Conservation (phyloP, 1,140 invertebrate genomes). For the Heliconius melpomene region DNA sequence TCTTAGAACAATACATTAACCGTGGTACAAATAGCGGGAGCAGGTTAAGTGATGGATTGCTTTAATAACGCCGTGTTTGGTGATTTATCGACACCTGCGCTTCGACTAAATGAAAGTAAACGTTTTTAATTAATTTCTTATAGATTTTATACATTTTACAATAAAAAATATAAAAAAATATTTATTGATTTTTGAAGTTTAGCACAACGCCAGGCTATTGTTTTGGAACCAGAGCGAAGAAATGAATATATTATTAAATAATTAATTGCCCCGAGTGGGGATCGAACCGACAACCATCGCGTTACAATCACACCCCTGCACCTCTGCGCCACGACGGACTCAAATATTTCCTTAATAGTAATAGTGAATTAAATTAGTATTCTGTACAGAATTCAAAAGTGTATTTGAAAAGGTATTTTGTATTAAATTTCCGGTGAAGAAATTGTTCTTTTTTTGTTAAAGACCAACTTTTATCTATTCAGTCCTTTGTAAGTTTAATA, state of each 20-base stretch:
- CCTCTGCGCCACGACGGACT: too few relatives aligned
- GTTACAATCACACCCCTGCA: too few relatives aligned
- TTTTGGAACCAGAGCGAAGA: too few relatives aligned
- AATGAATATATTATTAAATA: too few relatives aligned
- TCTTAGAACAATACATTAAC: background rate
- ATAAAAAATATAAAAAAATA: too few relatives aligned
- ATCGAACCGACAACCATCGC: too few relatives aligned
- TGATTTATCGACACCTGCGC: constrained; percentile 5
- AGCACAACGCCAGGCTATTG: too few relatives aligned
- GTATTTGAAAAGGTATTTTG: background rate
- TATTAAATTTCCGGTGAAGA: background rate
- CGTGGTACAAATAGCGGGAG: background rate
- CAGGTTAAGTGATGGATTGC: background rate
- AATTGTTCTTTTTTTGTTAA: background rate
- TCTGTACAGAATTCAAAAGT: background rate
- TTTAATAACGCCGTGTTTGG: background rate
- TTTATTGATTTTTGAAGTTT: too few relatives aligned
- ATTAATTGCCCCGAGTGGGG: too few relatives aligned
- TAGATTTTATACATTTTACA: background rate
- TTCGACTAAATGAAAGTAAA: background rate
- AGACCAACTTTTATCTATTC: background rate
- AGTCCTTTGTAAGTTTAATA: background rate
- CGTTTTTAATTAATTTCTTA: constrained; percentile 1
- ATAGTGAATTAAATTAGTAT: background rate
- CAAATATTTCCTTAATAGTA: too few relatives aligned